Base-by-base conservation (phyloP, 2,113 vertebrate species). In the Myrmecophaga tridactyla region DNA sequence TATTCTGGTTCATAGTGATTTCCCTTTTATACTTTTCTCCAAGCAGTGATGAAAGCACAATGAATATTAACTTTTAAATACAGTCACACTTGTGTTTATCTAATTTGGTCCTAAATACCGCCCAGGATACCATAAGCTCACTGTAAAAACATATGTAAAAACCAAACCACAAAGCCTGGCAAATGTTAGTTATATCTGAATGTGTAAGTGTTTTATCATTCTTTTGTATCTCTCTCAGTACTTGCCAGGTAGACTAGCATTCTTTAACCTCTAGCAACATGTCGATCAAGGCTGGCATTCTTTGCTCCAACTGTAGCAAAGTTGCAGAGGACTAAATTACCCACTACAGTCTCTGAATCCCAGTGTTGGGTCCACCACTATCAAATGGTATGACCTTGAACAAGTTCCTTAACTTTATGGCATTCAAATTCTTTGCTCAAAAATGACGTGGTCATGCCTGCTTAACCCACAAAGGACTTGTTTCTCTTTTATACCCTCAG, bases 61-160 rank as follows among this genome's bases (percentile, higher is more conserved):
- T 53, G 62, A 72, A 75, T 65, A 31, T 80, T 72, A 89, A 84
- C 41, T 63, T 93, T 73, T 80, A 70, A 82, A 89, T 95, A 60
- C 9, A 12, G 85, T 86, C 81, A 86, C n/a, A 23, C 41, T 76
- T 86, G 12, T 80, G 27, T 87, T 80, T 81, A 73, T 51, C 18
- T 51, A 81, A 70, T 65, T 60, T 73, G 31, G 7, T 23, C 34
- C 56, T 72, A 39, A 58, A 9, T 85, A 41, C 11, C 48, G 80
- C 31, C 63, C 29, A 56, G 31, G 46, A 27, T 82, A 27, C 25
- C 69, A 12, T 36, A 39, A 78, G 3, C 18, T 75, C 53, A 21
- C 41, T 63, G 51, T 46, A 21, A 58, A 82, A 73, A 84, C n/a
- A 58, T 17, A 76, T 31, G 10, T 69, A 25, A 77, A 18, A 39